phyloP scores from a whole-genome alignment of 92 coral and sea anemone species.

The Paragorgia papillata region DNA sequence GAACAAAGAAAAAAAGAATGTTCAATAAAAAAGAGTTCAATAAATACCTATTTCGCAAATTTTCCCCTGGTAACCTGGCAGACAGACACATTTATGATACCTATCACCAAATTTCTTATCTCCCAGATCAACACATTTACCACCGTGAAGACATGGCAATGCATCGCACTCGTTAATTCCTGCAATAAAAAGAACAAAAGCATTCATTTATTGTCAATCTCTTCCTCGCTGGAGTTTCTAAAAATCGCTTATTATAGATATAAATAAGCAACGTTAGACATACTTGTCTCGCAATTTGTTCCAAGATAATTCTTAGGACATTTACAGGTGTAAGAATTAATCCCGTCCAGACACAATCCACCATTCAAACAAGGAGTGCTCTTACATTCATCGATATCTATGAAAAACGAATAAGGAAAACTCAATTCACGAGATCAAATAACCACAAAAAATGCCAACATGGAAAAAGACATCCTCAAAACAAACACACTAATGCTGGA shows the following conservation, averaged over 20 bases:
- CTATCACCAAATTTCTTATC: neutral
- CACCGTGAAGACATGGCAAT: constrained; percentile 15
- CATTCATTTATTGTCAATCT: neutral
- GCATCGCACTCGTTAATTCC: constrained; percentile 18
- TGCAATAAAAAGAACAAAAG: neutral
- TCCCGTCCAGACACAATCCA: constrained; percentile 17
- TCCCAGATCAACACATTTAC: neutral
- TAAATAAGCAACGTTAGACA: neutral
- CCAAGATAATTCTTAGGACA: constrained; percentile 14
- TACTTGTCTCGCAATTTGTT: constrained; percentile 20
- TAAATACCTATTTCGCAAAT: constrained; percentile 22
- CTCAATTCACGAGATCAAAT: neutral
- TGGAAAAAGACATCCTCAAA: too few relatives aligned
- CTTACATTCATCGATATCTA: constrained; percentile 14
- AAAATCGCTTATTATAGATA: too few relatives aligned
- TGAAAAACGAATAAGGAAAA: neutral
- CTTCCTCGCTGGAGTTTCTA: too few relatives aligned
- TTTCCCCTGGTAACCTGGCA: constrained; percentile 7
- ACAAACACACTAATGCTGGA: neutral
- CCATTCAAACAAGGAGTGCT: constrained; percentile 16
- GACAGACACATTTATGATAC: constrained; percentile 29
- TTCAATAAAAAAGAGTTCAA: neutral
- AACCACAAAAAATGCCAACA: neutral
- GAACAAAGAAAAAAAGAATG: neutral
- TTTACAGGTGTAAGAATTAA: constrained; percentile 21